Conservation (phyloP, 2,113 vertebrate genomes). For the Puffinus mauretanicus region DNA sequence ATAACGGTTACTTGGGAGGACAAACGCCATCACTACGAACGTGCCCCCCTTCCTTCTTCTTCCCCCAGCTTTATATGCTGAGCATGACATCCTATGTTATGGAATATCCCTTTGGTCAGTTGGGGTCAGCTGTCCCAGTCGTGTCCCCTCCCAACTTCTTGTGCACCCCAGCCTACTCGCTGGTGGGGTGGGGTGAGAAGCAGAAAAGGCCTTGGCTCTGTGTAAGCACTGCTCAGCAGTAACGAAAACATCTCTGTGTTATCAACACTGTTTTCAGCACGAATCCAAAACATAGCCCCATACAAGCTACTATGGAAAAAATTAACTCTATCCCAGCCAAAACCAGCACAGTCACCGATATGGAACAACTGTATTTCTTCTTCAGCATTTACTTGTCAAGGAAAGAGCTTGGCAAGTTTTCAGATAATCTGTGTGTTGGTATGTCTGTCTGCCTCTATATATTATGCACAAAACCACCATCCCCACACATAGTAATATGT, state of each 20-base stretch:
- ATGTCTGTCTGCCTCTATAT: background rate
- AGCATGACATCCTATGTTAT: background rate
- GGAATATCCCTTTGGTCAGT: background rate
- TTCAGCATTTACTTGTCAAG: background rate
- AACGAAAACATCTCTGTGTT: background rate
- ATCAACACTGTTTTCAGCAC: background rate
- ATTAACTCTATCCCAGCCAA: background rate
- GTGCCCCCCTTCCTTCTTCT: too few relatives aligned
- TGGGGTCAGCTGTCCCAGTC: background rate
- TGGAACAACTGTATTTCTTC: background rate
- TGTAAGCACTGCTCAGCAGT: background rate
- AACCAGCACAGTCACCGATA: background rate
- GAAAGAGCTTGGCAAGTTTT: background rate
- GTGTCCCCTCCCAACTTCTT: background rate
- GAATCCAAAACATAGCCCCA: background rate
- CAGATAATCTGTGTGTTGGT: background rate
- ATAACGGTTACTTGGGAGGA: background rate
- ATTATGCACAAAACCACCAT: background rate
- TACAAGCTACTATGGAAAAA: background rate
- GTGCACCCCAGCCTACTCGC: background rate
- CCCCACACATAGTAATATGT: accelerated
- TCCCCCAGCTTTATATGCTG: background rate
- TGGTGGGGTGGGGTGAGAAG: background rate
- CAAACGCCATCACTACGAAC: background rate
- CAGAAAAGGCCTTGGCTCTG: background rate